Base-by-base conservation (phyloP, 2,113 vertebrate genomes). In the Patagioenas fasciata region DNA sequence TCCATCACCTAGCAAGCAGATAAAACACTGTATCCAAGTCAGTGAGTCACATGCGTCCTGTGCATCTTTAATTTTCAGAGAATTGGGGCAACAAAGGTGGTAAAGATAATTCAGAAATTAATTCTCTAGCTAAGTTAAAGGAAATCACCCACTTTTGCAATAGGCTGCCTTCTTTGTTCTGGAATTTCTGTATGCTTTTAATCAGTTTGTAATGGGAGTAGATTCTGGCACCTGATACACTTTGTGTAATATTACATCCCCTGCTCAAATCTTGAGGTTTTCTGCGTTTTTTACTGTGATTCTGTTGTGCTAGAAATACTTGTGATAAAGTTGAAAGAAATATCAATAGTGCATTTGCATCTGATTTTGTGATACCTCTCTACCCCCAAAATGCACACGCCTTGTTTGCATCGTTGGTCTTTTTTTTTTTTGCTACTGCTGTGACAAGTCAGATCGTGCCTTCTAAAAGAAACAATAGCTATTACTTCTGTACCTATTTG, bases 371-470 rank as follows among this genome's bases (percentile, higher is more conserved):
- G 53, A 48, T 42, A 67, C 16, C 20, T 61, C 17, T 84, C 16
- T 74, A 9, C n/a, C 70, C 34, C 31, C 1, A 6, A 32, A 13
- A 29, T 2, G 1, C 29, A 21, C 7, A 6, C 13, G 5, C 34
- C 48, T 56, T 73, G 17, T 75, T 91, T 56, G 42, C 57, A 3
- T 75, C 28, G 36, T 23, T 32, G n/a, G 16, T 72, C 44, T 83
- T 79, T 44, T 32, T 79, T 44, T 32, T 40, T 72, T 90, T 91
- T 57, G 25, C 48, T 36, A 8, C 20, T 79, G 26, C 18, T 57
- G 3, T 38, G 24, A 36, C 21, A 7, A 87, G 31, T 66, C 58
- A 67, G 15, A 67, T 57, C 4, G 1, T 38, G 31, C 29, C 28
- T 51, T 73, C 53, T 28, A 58, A 81, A 32, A 80, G 62, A 34